Percentiles rank a stretch among this genome's conserved stretches.
phyloP scores from a whole-genome alignment of 2,888 invertebrate species.

The Melanotus villosus region DNA sequence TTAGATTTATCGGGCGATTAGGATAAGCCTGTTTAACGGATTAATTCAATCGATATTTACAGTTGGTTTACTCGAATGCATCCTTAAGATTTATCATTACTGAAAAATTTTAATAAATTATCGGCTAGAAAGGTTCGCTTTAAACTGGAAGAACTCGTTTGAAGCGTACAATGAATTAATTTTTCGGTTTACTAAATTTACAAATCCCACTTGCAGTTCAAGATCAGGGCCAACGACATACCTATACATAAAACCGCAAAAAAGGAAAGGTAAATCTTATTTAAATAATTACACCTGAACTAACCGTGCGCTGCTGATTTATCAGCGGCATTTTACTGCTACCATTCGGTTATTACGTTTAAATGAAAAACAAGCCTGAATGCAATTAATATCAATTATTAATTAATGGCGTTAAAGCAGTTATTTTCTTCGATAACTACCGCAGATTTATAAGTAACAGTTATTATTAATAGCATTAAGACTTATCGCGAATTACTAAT shows the following conservation, averaged over 20 bases:
- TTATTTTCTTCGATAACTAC: background rate
- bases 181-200: slow-evolving; percentile 10
- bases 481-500: background rate
- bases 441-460: slow-evolving; percentile 1
- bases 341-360: background rate
- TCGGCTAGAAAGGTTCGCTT: background rate
- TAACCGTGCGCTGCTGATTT: background rate
- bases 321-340: background rate
- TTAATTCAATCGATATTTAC: slow-evolving; percentile 7
- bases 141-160: slow-evolving; percentile 23
- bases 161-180: slow-evolving; percentile 25
- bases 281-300: slow-evolving; percentile 9
- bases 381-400: slow-evolving; percentile 18
- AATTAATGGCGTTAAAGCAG: slow-evolving; percentile 6
- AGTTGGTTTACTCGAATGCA: slow-evolving; percentile 1
- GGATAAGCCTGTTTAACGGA: background rate
- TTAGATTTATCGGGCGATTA: background rate
- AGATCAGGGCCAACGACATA: slow-evolving; percentile 38
- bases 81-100: background rate
- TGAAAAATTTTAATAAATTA: background rate
- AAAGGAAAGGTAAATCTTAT: background rate
- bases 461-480: slow-evolving; percentile 14
- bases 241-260: slow-evolving; percentile 14
- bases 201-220: slow-evolving; percentile 30
- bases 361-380: background rate